These are phyloP conservation scores for Drosophila niveifrons DNA, from an alignment of 2,888 invertebrate genomes.

Conservation along the genomic window DNA sequence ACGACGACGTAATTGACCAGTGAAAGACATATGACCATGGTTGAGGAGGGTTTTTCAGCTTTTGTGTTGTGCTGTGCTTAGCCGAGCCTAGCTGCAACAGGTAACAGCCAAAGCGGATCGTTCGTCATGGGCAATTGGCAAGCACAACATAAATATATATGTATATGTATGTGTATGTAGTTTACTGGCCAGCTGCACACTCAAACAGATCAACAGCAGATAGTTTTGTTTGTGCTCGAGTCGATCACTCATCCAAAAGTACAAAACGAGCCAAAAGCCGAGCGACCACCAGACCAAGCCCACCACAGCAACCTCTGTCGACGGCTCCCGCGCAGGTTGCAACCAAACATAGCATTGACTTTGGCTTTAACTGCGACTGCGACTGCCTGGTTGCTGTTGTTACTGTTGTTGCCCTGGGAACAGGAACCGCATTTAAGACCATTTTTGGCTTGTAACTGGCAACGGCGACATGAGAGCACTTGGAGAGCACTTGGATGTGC, in stretches of 20 bases:
- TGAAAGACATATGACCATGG: conserved; percentile 67
- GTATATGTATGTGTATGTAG: no score
- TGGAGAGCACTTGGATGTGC: conserved; percentile 13
- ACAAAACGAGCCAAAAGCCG: conserved; percentile 51
- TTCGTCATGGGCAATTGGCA: conserved; percentile 79
- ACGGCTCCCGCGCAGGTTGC: conserved; percentile 70
- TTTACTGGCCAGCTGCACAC: conserved; percentile 32
- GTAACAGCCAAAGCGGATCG: conserved; percentile 78
- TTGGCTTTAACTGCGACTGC: conserved; percentile 26
- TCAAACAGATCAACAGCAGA: conserved; percentile 74
- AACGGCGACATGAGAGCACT: conserved; percentile 15
- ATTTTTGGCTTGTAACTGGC: conserved; percentile 53
- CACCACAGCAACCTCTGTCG: conserved; percentile 42
- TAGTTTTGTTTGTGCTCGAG: conserved; percentile 79
- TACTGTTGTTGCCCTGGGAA: conserved; percentile 12
- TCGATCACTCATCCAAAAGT: conserved; percentile 78
- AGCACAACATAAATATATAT: conserved; percentile 8
- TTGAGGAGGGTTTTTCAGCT: neutral
- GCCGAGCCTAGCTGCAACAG: conserved; percentile 53
- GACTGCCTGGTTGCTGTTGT: conserved; percentile 3
- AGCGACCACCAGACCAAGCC: conserved; percentile 1
- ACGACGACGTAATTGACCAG: conserved; percentile 77
- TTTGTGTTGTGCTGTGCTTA: neutral
- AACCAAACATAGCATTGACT: conserved; percentile 25
- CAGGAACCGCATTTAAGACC: conserved; percentile 65